phyloP scores from a whole-genome alignment of 1,140 invertebrate species.

The Scylla paramamosain region DNA sequence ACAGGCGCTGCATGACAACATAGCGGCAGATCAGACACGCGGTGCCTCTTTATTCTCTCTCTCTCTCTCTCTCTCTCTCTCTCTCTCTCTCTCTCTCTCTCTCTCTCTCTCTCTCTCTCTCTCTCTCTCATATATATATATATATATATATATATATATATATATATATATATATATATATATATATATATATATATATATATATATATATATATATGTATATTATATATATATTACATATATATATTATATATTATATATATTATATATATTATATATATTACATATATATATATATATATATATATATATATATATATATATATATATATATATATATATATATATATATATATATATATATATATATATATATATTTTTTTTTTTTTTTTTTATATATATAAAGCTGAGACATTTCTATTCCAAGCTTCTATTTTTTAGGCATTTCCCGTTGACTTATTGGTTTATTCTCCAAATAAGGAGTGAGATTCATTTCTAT shows the following conservation, averaged over 20 bases:
- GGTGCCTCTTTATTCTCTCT: no score
- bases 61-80: not conserved
- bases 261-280: constrained; percentile 21
- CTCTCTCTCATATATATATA: constrained; percentile 40
- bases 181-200: no score
- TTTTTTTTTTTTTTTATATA: no score
- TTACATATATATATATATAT: constrained; percentile 25
- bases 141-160: constrained; percentile 44
- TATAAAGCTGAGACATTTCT: no score
- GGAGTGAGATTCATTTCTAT: no score
- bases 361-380: not conserved
- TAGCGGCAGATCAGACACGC: no score
- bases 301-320: constrained; percentile 4
- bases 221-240: not conserved
- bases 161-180: constrained; percentile 22
- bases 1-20: no score
- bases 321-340: constrained; percentile 55
- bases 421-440: not conserved
- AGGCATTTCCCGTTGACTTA: no score
- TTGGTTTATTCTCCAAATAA: no score
- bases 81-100: constrained; percentile 29
- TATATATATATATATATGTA: no score
- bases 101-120: constrained; percentile 32
- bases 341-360: constrained; percentile 29
- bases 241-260: not conserved